Base-by-base conservation (phyloP, 2,888 invertebrate species). In the Oscheius sp. region DNA sequence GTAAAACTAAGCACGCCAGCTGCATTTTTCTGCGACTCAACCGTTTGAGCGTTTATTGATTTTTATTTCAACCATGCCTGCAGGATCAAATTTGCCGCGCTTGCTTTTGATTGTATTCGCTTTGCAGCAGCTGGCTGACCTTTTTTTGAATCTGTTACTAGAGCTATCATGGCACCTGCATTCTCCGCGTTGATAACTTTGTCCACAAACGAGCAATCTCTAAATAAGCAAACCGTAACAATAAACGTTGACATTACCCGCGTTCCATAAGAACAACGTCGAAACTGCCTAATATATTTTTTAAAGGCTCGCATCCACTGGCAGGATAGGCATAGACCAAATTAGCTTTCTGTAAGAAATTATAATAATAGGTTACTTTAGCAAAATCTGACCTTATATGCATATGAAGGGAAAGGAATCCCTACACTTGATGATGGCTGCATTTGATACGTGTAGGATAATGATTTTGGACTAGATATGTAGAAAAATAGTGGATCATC, bases 161-260 rank as follows among this genome's bases (percentile, higher is more conserved):
- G 74, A 1, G 78, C 80, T 12, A 83, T 75, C 13, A 68, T 21
- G 9, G 83, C 85, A 16, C 85, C 85, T 3, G 84, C 84, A 9
- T 74, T 58, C 41, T 83, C 74, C 18, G 77, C 85, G 53, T 84
- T 77, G 3, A 83, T 29, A 6, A 75, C 79, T 75, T 85, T 85
- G 21, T 76, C 80, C 0, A 82, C 79, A 69, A 85, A 85, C 0
- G 85, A 80, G 52, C 84, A 85, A 2, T 80, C 82, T 18, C 83
- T 84, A 69, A 72, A 82, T 68, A 23, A 3, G 16, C 21, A 53
- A 12, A 16, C n/a, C n/a, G n/a, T 49, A 45, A 29, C 1, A 13
- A 70, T 18, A 59, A 72, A 27, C 41, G 6, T 21, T n/a, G 16
- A 25, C 35, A 2, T n/a, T 58, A 75, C 75, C 75, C 75, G 69